phyloP scores from a whole-genome alignment of 1,140 invertebrate genomes.

The Procambarus clarkii region DNA sequence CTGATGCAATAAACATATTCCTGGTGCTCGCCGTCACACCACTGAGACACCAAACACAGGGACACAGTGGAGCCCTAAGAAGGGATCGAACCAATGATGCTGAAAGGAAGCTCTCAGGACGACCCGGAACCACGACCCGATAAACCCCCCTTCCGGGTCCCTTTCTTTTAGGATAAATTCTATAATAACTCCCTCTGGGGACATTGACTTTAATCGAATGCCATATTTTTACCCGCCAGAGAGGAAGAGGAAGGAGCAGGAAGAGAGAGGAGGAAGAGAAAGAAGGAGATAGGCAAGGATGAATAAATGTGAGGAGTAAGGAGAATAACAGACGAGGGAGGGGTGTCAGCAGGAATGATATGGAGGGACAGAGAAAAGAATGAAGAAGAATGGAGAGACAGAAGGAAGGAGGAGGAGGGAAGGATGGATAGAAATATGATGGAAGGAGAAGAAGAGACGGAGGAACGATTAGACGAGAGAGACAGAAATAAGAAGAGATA shows the following conservation, averaged over 20 bases:
- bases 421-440: background rate
- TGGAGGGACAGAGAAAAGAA: background rate
- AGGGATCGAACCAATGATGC: background rate
- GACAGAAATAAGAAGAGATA: too few relatives aligned
- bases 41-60: too few relatives aligned
- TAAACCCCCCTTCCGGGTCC: background rate
- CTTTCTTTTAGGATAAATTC: background rate
- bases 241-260: background rate
- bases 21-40: too few relatives aligned
- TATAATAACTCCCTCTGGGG: background rate
- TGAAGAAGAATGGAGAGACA: background rate
- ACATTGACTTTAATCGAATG: slow-evolving; percentile 1
- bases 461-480: too few relatives aligned
- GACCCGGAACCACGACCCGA: too few relatives aligned
- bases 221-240: background rate
- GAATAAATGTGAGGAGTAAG: too few relatives aligned
- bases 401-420: background rate
- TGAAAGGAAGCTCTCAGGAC: background rate
- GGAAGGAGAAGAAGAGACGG: too few relatives aligned
- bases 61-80: background rate
- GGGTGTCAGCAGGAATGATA: background rate
- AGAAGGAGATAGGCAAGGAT: background rate
- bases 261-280: background rate
- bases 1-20: too few relatives aligned
- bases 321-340: background rate